A percentile compares a stretch with the other conserved stretches of the same genome.
Evolutionary conservation across 2,888 invertebrate genomes (phyloP).

Genomic region (Falcaria lacertinaria): DNA sequence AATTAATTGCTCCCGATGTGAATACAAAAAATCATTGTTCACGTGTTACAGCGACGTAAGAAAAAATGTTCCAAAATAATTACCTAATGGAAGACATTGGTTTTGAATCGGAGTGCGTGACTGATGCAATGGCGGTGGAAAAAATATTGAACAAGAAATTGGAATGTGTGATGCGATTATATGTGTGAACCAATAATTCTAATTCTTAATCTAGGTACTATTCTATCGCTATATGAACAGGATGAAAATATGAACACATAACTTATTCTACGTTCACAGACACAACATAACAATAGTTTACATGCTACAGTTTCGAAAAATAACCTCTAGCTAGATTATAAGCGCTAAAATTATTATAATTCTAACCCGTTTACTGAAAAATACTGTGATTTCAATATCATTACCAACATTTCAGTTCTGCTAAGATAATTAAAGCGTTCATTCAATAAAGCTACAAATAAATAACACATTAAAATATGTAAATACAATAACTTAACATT

Average conservation of each 20-base stretch:
- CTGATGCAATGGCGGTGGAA: constrained; percentile 22
- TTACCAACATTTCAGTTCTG: constrained; percentile 47
- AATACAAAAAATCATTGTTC: constrained; percentile 25
- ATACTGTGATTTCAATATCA: constrained; percentile 51
- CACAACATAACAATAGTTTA: constrained; percentile 38
- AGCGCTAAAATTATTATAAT: constrained; percentile 53
- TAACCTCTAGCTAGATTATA: constrained; percentile 40
- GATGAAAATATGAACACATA: constrained; percentile 52
- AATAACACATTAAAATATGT: constrained; percentile 79
- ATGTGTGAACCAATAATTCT: constrained; percentile 23
- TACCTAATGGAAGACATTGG: constrained; percentile 75
- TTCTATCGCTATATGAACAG: constrained; percentile 23
- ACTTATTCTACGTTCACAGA: constrained; percentile 30
- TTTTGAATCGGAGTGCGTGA: constrained; percentile 50
- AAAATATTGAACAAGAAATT: constrained; percentile 27
- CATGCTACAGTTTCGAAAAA: constrained; percentile 36
- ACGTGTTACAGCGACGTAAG: constrained; percentile 18
- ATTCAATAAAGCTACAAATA: constrained; percentile 75
- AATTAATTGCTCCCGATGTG: constrained; percentile 62
- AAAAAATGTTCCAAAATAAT: constrained; percentile 29
- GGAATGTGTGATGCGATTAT: constrained; percentile 47
- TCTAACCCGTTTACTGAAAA: constrained; percentile 60
- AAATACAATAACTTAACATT: constrained; percentile 78
- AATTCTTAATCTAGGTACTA: constrained; percentile 7
- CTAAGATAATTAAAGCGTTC: constrained; percentile 66